phyloP scores from a whole-genome alignment of 2,113 vertebrate species.

The Puntigrus tetrazona region DNA sequence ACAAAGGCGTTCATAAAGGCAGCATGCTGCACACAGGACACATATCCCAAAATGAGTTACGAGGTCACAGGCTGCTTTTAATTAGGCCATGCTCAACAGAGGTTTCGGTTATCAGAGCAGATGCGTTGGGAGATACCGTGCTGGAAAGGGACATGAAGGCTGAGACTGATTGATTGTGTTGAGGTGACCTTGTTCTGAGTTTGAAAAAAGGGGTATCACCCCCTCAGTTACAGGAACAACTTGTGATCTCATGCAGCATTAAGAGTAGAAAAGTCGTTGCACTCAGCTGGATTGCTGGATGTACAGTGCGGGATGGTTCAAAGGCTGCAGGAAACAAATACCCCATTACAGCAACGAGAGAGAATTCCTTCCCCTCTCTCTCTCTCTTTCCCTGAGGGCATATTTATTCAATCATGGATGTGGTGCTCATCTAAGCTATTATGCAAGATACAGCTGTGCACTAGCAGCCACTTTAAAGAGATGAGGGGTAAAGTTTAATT shows the following conservation, averaged over 20 bases:
- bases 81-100: constrained; percentile 14
- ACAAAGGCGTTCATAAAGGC: constrained; percentile 28
- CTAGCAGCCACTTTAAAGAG: constrained; percentile 55
- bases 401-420: constrained; percentile 53
- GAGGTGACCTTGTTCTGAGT: constrained; percentile 10
- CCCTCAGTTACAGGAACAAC: constrained; percentile 14
- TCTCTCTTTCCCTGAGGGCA: constrained; percentile 43
- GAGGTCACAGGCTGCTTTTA: constrained; percentile 22
- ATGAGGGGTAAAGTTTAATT: constrained; percentile 46
- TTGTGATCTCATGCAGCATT: constrained; percentile 15
- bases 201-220: constrained; percentile 1
- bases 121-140: neutral
- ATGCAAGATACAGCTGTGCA: constrained; percentile 58
- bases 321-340: constrained; percentile 57
- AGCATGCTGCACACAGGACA: constrained; percentile 22
- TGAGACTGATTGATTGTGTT: constrained; percentile 41
- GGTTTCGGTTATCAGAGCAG: constrained; percentile 13
- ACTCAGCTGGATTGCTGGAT: constrained; percentile 12
- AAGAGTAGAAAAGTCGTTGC: neutral
- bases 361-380: constrained; percentile 19
- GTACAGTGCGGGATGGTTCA: constrained; percentile 44
- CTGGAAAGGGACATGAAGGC: neutral
- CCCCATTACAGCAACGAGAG: constrained; percentile 53
- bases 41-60: neutral
- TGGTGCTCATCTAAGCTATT: constrained; percentile 25